Base-by-base conservation (phyloP, 2,888 invertebrate genomes). In the Sinodicranocentrus sp. region DNA sequence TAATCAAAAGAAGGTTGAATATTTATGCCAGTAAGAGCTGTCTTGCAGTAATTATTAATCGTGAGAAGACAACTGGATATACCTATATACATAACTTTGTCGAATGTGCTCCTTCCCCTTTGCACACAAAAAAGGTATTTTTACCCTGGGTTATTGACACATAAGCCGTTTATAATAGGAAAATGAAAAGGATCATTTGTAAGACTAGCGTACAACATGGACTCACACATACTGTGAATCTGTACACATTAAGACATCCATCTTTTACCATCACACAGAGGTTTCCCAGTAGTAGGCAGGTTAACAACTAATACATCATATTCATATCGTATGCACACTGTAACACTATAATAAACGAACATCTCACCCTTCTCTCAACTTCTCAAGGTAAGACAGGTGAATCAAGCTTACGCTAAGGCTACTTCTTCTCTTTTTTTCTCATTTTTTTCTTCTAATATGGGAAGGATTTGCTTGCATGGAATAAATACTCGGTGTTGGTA, bases 121-220 rank as follows among this genome's bases (percentile, higher is more conserved):
- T 15, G n/a, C 48, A 48, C 48, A n/a, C n/a, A n/a, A n/a, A n/a
- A n/a, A n/a, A n/a, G n/a, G n/a, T n/a, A n/a, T n/a, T n/a, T n/a
- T 48, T 48, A n/a, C 48, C 6, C 48, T 78, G 78, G 78, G 78
- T 78, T 78, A 78, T 78, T 78, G 78, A 78, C 78, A 78, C 78
- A 78, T 78, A 70, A 78, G 78, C 78, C 61, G 70, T 70, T 78
- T 78, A 67, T 28, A 33, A 61, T 25, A 23, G 15, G 23, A 23
- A 13, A 17, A 57, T 57, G 57, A 57, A 19, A 57, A 57, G 1
- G 13, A 21, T 54, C 21, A 57, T 25, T 57, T 57, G 57, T 57
- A 48, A 33, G 33, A 33, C 33, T 48, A 10, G 39, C 15, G 15
- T 48, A 48, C 15, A 48, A n/a, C 33, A 33, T 33, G 33, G 3